A percentile compares a stretch with the other conserved stretches of the same genome.
Conservation (phyloP, 1,140 invertebrate species). For the Ceratina japonica region DNA sequence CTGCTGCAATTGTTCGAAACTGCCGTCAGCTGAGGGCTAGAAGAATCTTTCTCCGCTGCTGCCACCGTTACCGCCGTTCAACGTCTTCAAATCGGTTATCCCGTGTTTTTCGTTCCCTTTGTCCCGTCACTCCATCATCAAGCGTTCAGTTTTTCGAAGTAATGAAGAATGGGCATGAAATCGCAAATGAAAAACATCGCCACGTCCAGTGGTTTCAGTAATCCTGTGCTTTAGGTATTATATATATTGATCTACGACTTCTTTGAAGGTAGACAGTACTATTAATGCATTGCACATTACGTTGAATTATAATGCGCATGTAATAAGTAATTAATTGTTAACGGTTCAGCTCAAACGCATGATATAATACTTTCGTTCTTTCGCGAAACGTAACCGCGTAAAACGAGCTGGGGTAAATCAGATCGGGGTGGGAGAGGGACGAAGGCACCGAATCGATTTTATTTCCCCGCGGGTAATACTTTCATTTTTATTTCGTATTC, state of each 20-base stretch:
- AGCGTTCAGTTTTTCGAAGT: slow-evolving; percentile 6
- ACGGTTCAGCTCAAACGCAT: background rate
- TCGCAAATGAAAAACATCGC: no score
- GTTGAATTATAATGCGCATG: no score
- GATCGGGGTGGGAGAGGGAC: background rate
- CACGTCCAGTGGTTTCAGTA: no score
- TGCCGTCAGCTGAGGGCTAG: slow-evolving; percentile 40
- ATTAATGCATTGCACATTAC: no score
- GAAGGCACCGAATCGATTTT: background rate
- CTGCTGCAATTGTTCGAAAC: slow-evolving; percentile 69
- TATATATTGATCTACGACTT: no score
- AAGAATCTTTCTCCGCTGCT: slow-evolving; percentile 9
- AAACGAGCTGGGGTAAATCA: background rate
- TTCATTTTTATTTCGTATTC: background rate
- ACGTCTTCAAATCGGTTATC: background rate
- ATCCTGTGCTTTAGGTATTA: no score
- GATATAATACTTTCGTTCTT: background rate
- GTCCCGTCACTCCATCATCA: background rate
- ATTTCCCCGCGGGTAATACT: background rate
- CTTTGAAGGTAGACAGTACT: no score
- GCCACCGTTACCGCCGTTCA: background rate
- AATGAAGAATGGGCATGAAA: no score
- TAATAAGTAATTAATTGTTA: no score
- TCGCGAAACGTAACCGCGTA: background rate
- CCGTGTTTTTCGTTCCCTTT: background rate